Conservation (phyloP, 1,140 invertebrate genomes). For the Goniozus legneri region DNA sequence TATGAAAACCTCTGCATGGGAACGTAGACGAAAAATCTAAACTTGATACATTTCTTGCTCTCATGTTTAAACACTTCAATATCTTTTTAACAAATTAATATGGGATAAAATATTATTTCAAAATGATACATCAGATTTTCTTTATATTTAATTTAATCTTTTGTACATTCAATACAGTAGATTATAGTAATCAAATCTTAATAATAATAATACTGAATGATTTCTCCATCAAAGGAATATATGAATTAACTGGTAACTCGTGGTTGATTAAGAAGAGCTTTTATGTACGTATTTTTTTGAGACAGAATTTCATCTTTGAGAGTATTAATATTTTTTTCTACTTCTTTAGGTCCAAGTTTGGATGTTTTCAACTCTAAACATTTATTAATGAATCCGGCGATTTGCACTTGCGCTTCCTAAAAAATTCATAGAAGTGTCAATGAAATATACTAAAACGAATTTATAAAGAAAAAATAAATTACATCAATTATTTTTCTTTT, state of each 20-base stretch:
- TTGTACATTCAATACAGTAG: neutral
- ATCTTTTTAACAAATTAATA: too few species aligned
- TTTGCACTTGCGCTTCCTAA: conserved; percentile 59
- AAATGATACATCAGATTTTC: neutral
- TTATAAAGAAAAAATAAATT: conserved; percentile 7
- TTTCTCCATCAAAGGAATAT: conserved; percentile 4
- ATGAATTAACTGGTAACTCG: too few species aligned
- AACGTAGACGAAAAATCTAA: neutral
- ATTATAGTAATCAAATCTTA: neutral
- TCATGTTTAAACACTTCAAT: too few species aligned
- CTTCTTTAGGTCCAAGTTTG: too few species aligned
- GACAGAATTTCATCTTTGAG: conserved; percentile 51
- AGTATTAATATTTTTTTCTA: conserved; percentile 47
- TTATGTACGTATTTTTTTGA: conserved; percentile 57
- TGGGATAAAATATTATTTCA: too few species aligned
- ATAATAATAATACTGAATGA: conserved; percentile 16
- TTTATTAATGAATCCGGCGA: conserved; percentile 41
- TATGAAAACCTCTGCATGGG: too few species aligned
- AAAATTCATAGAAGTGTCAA: conserved; percentile 20
- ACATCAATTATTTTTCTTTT: conserved; percentile 51
- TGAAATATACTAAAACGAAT: conserved; percentile 6
- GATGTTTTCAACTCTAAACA: too few species aligned
- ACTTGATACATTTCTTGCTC: neutral
- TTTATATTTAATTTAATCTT: neutral
- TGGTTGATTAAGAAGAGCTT: conserved; percentile 23